These are phyloP conservation scores for Apistogramma diplotaenia DNA, from an alignment of 2,113 vertebrate species.

Conservation along the genomic window DNA sequence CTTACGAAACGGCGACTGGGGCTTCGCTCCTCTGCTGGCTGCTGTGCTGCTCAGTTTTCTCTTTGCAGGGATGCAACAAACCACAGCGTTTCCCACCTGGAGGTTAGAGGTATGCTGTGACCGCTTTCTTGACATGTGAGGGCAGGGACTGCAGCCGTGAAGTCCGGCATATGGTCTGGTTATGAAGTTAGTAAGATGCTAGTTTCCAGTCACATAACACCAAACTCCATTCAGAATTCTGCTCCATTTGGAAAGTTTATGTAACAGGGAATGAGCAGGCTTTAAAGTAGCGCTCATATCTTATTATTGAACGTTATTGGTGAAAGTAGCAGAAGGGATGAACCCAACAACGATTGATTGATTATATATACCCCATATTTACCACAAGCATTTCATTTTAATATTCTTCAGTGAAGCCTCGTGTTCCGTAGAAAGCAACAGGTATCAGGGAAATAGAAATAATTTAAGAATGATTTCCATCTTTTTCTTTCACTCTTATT, in stretches of 20 bases:
- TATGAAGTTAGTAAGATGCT: not conserved
- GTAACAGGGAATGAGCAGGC: not conserved
- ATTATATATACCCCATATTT: not conserved
- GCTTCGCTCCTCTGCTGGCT: conserved; percentile 57
- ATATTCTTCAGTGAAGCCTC: too few relatives aligned
- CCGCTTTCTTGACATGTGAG: not conserved
- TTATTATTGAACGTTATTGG: not conserved
- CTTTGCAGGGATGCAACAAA: conserved; percentile 69
- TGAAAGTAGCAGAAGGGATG: not conserved
- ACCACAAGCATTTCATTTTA: not conserved
- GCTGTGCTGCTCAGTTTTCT: conserved; percentile 67
- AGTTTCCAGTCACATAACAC: not conserved
- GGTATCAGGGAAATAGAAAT: not conserved
- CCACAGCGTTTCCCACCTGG: conserved; percentile 73
- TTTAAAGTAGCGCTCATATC: not conserved
- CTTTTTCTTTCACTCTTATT: not conserved
- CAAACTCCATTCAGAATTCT: not conserved
- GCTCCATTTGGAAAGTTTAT: not conserved
- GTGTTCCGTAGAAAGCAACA: not conserved
- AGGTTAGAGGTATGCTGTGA: conserved; percentile 76
- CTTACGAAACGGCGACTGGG: conserved; percentile 32
- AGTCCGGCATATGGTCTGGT: not conserved
- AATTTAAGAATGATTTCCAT: not conserved
- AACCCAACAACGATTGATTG: too few relatives aligned
- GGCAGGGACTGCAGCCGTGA: not conserved